Base-by-base conservation (phyloP, 2,113 vertebrate species). In the Phrynosoma platyrhinos region DNA sequence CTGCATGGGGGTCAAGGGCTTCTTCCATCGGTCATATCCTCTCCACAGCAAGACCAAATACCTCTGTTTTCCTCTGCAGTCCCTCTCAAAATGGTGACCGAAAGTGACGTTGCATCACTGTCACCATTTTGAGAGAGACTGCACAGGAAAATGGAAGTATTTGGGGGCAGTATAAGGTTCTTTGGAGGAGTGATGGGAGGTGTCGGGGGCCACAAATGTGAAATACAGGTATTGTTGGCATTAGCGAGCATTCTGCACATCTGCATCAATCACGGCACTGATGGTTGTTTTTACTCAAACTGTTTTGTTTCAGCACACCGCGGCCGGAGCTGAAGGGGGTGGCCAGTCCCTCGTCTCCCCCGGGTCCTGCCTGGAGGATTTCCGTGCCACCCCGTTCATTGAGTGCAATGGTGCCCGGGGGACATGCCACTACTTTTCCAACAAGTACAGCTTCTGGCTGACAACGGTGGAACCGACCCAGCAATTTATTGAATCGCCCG, bases 401-500 rank as follows among this genome's bases (percentile, higher is more conserved):
- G 99, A 99, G 91, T 99, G 99, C 96, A 99, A 97, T 0, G 98
- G 99, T 0, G 98, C 97, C 9, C 95, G 96, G 14, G 98, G 98
- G 2, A 98, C 97, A 0, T 99, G 99, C 95, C 98, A 99, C 89
- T 99, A 98, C 96, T 99, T 99, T 27, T 98, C 98, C 91, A 99
- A 98, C 94, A 99, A 99, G 82, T 98, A 98, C 97, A 99, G 99
- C 95, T 99, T 99, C 97, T 99, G 99, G 99, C 97, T 99, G 90
- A 98, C 97, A 0, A 98, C 97, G 0, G 97, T 99, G 23, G 97
- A 98, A 4, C 96, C 94, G 88, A 91, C 83, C 1, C 94, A 94
- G 87, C 97, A 99, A 96, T 99, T 99, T 76, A 75, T 92, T 18
- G 94, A 96, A 0, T 95, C 96, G 3, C 94, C 93, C 1, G 66